Conservation (phyloP, 2,888 invertebrate species). For the Polylopha cassiicola region DNA sequence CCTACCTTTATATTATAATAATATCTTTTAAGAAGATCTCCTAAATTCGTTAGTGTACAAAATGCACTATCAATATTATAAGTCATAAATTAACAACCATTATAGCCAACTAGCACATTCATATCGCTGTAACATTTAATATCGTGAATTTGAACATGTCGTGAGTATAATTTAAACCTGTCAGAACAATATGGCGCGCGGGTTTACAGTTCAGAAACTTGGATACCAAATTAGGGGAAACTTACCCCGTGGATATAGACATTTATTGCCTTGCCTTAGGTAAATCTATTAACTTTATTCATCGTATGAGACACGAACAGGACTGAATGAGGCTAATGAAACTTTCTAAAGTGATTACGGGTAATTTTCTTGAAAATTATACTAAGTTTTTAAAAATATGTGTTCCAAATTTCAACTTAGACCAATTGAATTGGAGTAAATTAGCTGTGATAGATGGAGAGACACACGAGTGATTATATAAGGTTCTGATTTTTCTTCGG, state of each 20-base stretch:
- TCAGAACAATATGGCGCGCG: conserved; percentile 66
- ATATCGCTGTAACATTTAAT: conserved; percentile 28
- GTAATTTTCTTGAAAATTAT: too few species aligned
- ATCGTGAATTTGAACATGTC: conserved; percentile 42
- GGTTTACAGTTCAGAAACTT: conserved; percentile 54
- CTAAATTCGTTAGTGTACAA: too few species aligned
- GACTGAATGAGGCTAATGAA: too few species aligned
- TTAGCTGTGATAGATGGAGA: too few species aligned
- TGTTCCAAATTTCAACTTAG: too few species aligned
- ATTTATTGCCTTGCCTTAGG: conserved; percentile 37
- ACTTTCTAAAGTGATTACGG: not conserved
- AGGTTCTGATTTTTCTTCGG: too few species aligned
- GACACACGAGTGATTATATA: too few species aligned
- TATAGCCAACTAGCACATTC: conserved; percentile 14
- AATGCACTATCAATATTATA: too few species aligned
- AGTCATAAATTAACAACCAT: conserved; percentile 15
- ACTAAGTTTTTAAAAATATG: too few species aligned
- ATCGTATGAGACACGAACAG: conserved; percentile 5
- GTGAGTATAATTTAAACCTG: conserved; percentile 69
- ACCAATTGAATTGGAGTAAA: too few species aligned
- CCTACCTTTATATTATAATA: too few species aligned
- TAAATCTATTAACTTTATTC: conserved; percentile 41
- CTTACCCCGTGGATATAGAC: conserved; percentile 40
- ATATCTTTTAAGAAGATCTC: too few species aligned
- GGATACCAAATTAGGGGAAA: conserved; percentile 64